These are phyloP conservation scores for Lagenorhynchus albirostris DNA, from an alignment of 2,113 vertebrate genomes.

Conservation along the genomic window DNA sequence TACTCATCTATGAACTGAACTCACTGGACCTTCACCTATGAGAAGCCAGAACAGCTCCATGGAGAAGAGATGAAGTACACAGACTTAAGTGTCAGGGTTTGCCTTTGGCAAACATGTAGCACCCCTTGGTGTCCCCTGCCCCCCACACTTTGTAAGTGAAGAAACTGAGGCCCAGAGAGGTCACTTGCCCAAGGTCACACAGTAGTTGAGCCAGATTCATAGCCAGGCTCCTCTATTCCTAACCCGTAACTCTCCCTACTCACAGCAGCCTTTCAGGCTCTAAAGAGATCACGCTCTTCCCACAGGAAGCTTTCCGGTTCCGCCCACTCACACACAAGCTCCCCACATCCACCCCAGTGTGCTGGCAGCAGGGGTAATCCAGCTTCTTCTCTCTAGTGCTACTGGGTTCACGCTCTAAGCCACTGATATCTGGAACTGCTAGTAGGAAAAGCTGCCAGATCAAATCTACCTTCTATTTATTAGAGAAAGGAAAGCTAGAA, in stretches of 20 bases:
- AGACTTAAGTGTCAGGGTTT: not conserved
- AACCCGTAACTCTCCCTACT: not conserved
- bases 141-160: not conserved
- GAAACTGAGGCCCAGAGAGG: not conserved
- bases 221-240: not conserved
- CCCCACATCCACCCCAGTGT: not conserved
- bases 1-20: not conserved
- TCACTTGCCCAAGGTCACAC: not conserved
- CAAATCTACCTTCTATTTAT: not conserved
- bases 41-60: not conserved
- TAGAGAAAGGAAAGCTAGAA: slow-evolving; percentile 9
- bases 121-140: not conserved
- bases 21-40: not conserved
- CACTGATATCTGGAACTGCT: not conserved
- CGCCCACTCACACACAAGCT: not conserved
- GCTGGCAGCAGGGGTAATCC: not conserved
- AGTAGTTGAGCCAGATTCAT: not conserved
- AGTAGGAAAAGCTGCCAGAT: not conserved
- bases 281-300: not conserved
- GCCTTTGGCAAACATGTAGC: not conserved
- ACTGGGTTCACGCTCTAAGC: not conserved
- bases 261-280: not conserved
- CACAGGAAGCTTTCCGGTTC: not conserved
- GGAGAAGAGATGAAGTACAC: not conserved
- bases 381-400: not conserved